phyloP scores from a whole-genome alignment of 2,113 vertebrate species.

The Microtus ochrogaster region DNA sequence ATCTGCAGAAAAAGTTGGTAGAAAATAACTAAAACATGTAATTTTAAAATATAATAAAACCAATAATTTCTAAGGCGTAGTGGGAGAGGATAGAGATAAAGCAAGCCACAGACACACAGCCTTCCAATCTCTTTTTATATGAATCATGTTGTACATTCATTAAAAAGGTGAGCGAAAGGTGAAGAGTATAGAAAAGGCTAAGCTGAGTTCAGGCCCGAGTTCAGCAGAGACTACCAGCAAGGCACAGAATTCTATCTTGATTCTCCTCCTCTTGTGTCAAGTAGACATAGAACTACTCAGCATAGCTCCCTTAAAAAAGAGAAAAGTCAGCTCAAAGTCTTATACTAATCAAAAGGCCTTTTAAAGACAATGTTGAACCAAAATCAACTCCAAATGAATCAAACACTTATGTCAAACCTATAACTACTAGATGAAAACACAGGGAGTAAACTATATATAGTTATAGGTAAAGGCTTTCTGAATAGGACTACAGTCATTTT shows the following conservation, averaged over 20 bases:
- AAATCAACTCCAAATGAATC: too few species aligned
- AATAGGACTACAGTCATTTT: too few species aligned
- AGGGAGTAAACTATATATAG: too few species aligned
- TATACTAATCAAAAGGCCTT: too few species aligned
- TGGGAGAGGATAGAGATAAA: neutral
- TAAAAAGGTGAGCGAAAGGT: neutral
- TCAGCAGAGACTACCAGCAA: neutral
- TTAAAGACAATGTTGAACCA: too few species aligned
- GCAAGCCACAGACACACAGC: neutral
- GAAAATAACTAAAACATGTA: neutral
- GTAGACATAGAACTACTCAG: too few species aligned
- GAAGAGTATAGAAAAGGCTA: neutral
- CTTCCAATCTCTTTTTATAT: neutral
- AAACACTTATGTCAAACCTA: too few species aligned
- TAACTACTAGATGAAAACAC: too few species aligned
- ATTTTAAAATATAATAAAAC: neutral
- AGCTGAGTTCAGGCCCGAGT: neutral
- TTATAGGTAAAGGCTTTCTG: too few species aligned
- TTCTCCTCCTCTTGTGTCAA: neutral
- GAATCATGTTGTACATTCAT: neutral
- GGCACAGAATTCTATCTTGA: neutral
- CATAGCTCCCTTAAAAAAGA: too few species aligned
- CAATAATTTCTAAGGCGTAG: neutral
- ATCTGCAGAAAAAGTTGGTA: neutral
- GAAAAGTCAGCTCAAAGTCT: too few species aligned